Evolutionary conservation across 2,113 vertebrate genomes (phyloP), one percentile per base, ranked within the genome.

Genomic region (Heterochromis multidens): DNA sequence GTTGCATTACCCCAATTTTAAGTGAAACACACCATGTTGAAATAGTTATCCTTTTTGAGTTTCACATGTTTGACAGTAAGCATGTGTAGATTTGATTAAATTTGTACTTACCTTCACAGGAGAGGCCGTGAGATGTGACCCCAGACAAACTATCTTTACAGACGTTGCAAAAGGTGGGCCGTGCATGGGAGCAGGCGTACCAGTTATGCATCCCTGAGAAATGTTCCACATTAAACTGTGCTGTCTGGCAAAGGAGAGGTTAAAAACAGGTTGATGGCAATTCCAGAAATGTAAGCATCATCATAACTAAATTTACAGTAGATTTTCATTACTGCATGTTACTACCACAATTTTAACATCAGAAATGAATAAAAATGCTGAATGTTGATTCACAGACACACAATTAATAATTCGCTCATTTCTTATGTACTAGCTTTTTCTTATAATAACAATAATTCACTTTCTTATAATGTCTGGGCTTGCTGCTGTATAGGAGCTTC

Each of bases 131-230:
- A 81, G 98, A 99, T 27, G 99, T 99, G 93, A 99, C 99, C 93
- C 99, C 99, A 25, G 99, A 99, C 58, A 99, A 96, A 89, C 97
- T 99, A 90, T 99, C 99, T 91, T 98, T 97, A 89, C 99, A 99
- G 89, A 99, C 99, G 17, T 99, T 99, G 85, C 98, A 99, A 94
- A 99, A 99, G 92, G 99, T 99, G 70, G 98, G 98, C 84, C 98
- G 97, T 91, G 99, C 99, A 1, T 99, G 99, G 94, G 98, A 99
- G 96, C 99, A 99, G 96, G 99, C 99, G 88, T 99, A 99, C 99
- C 99, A 99, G 97, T 99, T 99, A 96, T 99, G 99, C 98, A 98
- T 99, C 97, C 99, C 99, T 98, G 98, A 99, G 98, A 99, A 99
- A 97, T 99, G 98, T 95, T 99, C 99, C 98, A 99, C 97, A 94